Base-by-base conservation (phyloP, 2,113 vertebrate species). In the Dinomys branickii region DNA sequence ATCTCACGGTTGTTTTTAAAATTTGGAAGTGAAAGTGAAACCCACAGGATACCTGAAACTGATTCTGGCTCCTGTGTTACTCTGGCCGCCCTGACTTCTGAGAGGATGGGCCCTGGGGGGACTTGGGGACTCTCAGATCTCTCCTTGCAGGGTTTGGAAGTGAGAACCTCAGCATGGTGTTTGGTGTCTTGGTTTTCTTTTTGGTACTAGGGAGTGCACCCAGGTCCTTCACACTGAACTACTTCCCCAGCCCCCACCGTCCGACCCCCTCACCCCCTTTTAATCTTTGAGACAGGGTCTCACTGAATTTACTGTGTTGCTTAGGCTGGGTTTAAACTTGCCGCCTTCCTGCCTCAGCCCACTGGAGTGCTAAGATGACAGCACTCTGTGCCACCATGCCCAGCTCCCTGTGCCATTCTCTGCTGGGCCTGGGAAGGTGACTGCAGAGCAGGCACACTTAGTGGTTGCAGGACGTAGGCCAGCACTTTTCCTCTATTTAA, bases 381-480 rank as follows among this genome's bases (percentile, higher is more conserved):
- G 50, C 50, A 20, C 26, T 19, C 26, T 20, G 77, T 54, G 50
- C 17, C 33, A 35, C 17, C 0, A 5, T 22, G 30, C 33, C 77
- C 50, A 35, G 77, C 30, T 77, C 35, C 50, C 28, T 80, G 0
- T 65, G 93, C 30, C 54, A 24, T 28, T 77, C 5, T 88, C 44
- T 35, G 44, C 63, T 71, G 22, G 22, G 5, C 1, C 26, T n/a
- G 5, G 93, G 54, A 86, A 54, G 50, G 13, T 73, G 63, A 1
- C 6, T 10, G 50, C 54, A 63, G 58, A 17, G 5, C 1, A 38
- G 54, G 5, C 2, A 20, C 9, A n/a, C 41, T 1, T 2, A 24
- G 41, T 58, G 17, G 20, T 35, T 86, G 8, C 19, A 65, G 28
- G 28, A 80, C 3, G 41, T 71, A 2, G 0, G 7, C 28, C 30